Evolutionary conservation across 2,797 vertebrate genomes (phyloP).

Genomic region (Oryzias sinensis): DNA sequence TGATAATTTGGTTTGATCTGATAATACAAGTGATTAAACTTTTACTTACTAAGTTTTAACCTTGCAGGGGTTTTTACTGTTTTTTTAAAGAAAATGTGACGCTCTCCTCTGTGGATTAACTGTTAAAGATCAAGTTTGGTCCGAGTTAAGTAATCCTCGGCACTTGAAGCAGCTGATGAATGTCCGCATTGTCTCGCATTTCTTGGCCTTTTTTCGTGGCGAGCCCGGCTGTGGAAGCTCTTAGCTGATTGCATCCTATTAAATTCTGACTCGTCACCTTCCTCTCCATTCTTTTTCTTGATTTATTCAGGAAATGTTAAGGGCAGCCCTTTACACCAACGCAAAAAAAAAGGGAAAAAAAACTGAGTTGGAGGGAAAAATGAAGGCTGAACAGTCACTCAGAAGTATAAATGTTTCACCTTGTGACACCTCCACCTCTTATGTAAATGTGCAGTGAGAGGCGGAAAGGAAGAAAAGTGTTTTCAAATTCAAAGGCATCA

Average conservation of each 20-base stretch:
- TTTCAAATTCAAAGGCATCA: constrained; percentile 6
- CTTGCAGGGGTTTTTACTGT: too few species aligned
- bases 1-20: too few species aligned
- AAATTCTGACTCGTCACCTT: constrained; percentile 9
- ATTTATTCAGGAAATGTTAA: constrained; percentile 8
- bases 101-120: too few species aligned
- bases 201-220: neutral
- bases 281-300: constrained; percentile 22
- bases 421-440: constrained; percentile 3
- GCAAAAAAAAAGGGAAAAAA: neutral
- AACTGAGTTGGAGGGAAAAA: neutral
- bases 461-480: constrained; percentile 3
- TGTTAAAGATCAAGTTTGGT: too few species aligned
- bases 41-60: too few species aligned
- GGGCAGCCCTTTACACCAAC: constrained; percentile 2
- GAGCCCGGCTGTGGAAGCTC: constrained; percentile 6
- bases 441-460: constrained; percentile 25
- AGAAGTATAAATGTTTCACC: constrained; percentile 10
- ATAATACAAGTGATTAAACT: too few species aligned
- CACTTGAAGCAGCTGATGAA: neutral
- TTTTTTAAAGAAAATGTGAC: too few species aligned
- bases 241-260: constrained; percentile 11
- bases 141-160: neutral
- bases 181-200: constrained; percentile 2
- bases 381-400: constrained; percentile 2